Conservation (phyloP, 2,113 vertebrate species). For the human region DNA sequence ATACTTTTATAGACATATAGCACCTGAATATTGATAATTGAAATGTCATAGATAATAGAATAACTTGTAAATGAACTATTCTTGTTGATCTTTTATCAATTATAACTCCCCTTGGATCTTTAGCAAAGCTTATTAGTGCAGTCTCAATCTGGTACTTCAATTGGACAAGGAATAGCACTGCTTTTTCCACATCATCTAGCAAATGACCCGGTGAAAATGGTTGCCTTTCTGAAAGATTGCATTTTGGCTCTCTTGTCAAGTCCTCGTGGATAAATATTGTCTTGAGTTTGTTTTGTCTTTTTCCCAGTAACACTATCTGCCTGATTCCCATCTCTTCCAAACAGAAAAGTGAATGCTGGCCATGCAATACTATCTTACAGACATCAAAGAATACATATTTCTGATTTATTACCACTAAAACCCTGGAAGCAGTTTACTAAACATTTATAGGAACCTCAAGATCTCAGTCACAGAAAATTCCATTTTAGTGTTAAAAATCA, state of each 20-base stretch:
- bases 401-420: background rate
- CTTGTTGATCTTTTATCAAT: background rate
- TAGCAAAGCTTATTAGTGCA: background rate
- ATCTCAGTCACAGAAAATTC: background rate
- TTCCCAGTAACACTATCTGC: background rate
- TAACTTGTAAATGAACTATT: background rate
- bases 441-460: background rate
- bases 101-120: background rate
- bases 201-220: background rate
- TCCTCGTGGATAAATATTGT: background rate
- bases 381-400: background rate
- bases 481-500: background rate
- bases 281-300: constrained; percentile 26
- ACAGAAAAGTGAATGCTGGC: background rate
- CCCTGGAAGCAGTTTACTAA: background rate
- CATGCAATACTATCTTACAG: background rate
- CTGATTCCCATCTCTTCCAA: background rate
- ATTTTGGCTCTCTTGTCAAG: background rate
- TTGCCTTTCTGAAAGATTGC: background rate
- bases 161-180: no score
- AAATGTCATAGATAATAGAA: background rate
- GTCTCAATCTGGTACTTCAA: background rate
- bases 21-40: background rate
- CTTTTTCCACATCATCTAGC: background rate
- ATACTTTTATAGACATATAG: background rate